Percentiles rank a stretch among this genome's conserved stretches.
Conservation (phyloP, 2,113 vertebrate genomes). For the Anoplopoma fimbria region DNA sequence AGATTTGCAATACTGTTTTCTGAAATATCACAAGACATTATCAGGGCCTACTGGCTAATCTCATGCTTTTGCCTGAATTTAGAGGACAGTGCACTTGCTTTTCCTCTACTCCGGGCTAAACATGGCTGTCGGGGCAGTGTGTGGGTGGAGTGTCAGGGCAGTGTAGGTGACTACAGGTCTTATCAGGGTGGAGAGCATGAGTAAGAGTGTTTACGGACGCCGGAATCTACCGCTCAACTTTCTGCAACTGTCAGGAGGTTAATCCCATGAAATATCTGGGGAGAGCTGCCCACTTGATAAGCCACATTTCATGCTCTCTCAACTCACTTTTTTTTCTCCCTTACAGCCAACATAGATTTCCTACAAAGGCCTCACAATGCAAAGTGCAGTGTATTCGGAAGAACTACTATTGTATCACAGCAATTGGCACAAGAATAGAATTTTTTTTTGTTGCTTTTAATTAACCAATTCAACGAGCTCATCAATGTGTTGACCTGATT, state of each 20-base stretch:
- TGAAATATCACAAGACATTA: conserved; percentile 59
- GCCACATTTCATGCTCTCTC: conserved; percentile 4
- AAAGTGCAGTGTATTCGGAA: not conserved
- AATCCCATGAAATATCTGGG: conserved; percentile 51
- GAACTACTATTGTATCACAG: not conserved
- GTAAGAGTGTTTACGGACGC: conserved; percentile 40
- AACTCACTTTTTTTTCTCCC: conserved; percentile 6
- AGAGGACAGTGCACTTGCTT: conserved; percentile 28
- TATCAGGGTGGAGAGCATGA: conserved; percentile 34
- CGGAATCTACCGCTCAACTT: conserved; percentile 48
- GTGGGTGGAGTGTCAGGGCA: conserved; percentile 59
- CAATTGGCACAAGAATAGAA: not conserved
- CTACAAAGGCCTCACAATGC: not conserved
- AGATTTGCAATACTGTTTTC: conserved; percentile 62
- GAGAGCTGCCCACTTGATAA: conserved; percentile 45
- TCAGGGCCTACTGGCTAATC: conserved; percentile 50
- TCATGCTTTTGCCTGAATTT: conserved; percentile 37
- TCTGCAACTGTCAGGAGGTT: conserved; percentile 54
- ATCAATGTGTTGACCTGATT: conserved; percentile 20
- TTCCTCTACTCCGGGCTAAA: conserved; percentile 25
- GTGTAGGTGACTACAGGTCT: conserved; percentile 53
- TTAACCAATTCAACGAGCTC: conserved; percentile 11
- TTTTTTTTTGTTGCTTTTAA: too few species aligned
- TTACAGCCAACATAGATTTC: not conserved
- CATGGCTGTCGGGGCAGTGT: conserved; percentile 27